A percentile compares a stretch with the other conserved stretches of the same genome.
Conservation (phyloP, 2,888 invertebrate genomes). For the Melipona beecheii region DNA sequence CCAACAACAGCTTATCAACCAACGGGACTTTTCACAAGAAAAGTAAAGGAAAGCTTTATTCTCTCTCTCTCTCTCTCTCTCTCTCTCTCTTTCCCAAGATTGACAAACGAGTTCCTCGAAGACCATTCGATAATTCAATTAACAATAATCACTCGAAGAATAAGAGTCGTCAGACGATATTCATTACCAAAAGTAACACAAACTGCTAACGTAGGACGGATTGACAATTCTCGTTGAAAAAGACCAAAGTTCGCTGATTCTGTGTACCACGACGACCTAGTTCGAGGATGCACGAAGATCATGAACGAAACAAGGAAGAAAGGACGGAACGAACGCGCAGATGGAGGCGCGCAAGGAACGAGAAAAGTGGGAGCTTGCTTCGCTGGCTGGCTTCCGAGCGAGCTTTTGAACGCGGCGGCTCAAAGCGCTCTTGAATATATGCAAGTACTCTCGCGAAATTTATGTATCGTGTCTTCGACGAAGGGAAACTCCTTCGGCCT, state of each 20-base stretch:
- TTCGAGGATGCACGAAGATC: conserved; percentile 31
- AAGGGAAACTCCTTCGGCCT: conserved; percentile 24
- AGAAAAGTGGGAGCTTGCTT: conserved; percentile 42
- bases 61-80: neutral
- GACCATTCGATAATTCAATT: neutral
- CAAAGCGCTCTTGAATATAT: conserved; percentile 54
- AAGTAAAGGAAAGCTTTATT: neutral
- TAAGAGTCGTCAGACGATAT: neutral
- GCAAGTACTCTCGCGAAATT: conserved; percentile 45
- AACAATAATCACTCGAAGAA: neutral
- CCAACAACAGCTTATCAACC: neutral
- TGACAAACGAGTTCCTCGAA: neutral
- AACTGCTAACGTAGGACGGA: conserved; percentile 21
- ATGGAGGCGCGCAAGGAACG: conserved; percentile 6
- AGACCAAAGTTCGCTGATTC: conserved; percentile 5
- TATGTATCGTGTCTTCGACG: conserved; percentile 45
- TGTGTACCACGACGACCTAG: conserved; percentile 30
- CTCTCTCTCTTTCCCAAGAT: neutral
- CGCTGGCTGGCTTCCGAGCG: conserved; percentile 22
- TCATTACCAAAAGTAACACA: neutral
- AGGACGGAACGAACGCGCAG: neutral
- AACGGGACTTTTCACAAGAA: neutral
- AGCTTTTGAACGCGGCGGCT: conserved; percentile 48
- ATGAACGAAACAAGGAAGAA: conserved; percentile 22
- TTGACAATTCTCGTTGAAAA: conserved; percentile 13